phyloP scores from a whole-genome alignment of 2,888 invertebrate species.

The Allophyes oxyacanthae region DNA sequence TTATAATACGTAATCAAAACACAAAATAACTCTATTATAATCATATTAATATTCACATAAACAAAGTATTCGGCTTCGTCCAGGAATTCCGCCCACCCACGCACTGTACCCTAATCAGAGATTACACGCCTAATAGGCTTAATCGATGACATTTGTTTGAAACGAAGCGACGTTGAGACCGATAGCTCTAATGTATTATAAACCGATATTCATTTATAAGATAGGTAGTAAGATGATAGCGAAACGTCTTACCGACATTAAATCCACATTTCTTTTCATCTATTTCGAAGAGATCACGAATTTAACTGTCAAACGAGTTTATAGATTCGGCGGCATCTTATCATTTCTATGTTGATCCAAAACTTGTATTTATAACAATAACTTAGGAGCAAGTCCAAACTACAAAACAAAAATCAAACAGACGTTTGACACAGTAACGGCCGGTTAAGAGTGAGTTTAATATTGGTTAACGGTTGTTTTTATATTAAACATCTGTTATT shows the following conservation, averaged over 20 bases:
- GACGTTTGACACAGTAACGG: too few relatives aligned
- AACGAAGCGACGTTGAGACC: conserved; percentile 49
- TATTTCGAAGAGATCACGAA: background rate
- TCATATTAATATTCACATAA: conserved; percentile 38
- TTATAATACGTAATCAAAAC: conserved; percentile 30
- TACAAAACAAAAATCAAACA: too few relatives aligned
- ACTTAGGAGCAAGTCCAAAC: too few relatives aligned
- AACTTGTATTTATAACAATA: too few relatives aligned
- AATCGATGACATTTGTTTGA: conserved; percentile 62
- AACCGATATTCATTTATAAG: conserved; percentile 48
- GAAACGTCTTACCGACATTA: conserved; percentile 26
- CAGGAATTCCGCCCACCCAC: conserved; percentile 57
- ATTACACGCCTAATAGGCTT: conserved; percentile 61
- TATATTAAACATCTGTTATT: too few relatives aligned
- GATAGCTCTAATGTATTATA: conserved; percentile 48
- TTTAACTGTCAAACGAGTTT: background rate
- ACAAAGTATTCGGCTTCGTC: conserved; percentile 27
- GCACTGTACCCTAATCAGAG: conserved; percentile 48
- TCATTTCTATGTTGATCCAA: too few relatives aligned
- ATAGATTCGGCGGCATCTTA: background rate
- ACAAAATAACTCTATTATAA: conserved; percentile 44
- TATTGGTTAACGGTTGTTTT: too few relatives aligned
- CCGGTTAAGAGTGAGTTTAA: too few relatives aligned
- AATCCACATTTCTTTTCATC: background rate
- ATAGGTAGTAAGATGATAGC: conserved; percentile 43